Percentiles rank a stretch among this genome's conserved stretches.
Conservation (phyloP, 2,113 vertebrate genomes). For the Nesogale talazaci region DNA sequence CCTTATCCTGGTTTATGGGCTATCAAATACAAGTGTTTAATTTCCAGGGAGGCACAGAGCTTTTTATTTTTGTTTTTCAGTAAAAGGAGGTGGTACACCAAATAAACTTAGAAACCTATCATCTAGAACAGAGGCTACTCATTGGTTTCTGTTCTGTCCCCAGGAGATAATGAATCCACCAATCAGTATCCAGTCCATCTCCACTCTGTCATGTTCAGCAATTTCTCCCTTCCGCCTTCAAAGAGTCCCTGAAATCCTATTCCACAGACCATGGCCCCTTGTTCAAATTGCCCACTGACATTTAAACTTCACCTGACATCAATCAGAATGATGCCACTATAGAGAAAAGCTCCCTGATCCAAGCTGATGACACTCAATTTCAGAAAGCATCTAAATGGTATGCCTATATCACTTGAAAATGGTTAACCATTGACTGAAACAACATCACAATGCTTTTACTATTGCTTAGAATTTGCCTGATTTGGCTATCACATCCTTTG, state of each 20-base stretch:
- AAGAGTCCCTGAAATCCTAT: neutral
- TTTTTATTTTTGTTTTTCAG: no score
- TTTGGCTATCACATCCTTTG: neutral
- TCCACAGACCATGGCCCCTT: neutral
- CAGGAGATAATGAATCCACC: neutral
- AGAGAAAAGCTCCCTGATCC: neutral
- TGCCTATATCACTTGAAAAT: slow-evolving; percentile 19
- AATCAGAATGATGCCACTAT: neutral
- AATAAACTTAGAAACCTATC: no score
- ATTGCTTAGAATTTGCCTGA: neutral
- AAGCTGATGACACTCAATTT: neutral
- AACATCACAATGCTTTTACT: neutral
- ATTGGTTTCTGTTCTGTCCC: neutral
- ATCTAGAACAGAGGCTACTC: slow-evolving; percentile 4
- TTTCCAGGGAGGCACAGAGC: no score
- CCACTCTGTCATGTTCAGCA: neutral
- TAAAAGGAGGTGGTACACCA: no score
- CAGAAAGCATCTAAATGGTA: slow-evolving; percentile 9
- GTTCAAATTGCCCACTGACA: no score
- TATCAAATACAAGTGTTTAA: no score
- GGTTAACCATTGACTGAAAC: slow-evolving; percentile 4
- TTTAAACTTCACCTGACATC: neutral
- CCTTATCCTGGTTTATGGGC: no score
- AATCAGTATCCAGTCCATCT: neutral
- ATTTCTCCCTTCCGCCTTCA: slow-evolving; percentile 7